phyloP scores from a whole-genome alignment of 2,888 invertebrate genomes.

The Tryphoninae sp. region DNA sequence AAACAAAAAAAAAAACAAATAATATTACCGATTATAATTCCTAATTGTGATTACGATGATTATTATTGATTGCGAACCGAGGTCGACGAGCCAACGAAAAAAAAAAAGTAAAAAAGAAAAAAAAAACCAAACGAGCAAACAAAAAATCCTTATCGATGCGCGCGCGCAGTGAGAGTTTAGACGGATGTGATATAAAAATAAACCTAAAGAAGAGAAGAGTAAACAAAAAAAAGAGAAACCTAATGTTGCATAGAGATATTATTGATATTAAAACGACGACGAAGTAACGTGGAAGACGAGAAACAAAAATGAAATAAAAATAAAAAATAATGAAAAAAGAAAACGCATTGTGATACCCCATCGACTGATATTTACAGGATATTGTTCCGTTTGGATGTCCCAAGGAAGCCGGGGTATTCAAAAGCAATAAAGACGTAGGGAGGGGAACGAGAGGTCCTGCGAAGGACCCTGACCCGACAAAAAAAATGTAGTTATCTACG shows the following conservation, averaged over 20 bases:
- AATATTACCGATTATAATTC: conserved; percentile 56
- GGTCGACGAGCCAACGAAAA: conserved; percentile 49
- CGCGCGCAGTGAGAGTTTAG: conserved; percentile 66
- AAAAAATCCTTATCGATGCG: conserved; percentile 60
- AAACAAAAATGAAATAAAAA: conserved; percentile 40
- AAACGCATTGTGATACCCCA: conserved; percentile 76
- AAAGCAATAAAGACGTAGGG: conserved; percentile 80
- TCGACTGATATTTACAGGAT: conserved; percentile 81
- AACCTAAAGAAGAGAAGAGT: conserved; percentile 56
- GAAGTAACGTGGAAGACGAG: conserved; percentile 27
- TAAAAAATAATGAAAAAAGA: not conserved
- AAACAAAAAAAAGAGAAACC: conserved; percentile 46
- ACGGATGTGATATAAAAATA: conserved; percentile 72
- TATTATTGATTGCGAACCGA: conserved; percentile 68
- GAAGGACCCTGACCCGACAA: conserved; percentile 68
- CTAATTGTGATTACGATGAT: conserved; percentile 64
- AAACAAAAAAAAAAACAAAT: conserved; percentile 36
- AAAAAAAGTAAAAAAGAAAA: conserved; percentile 9
- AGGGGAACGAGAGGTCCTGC: conserved; percentile 69
- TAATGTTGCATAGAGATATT: conserved; percentile 65
- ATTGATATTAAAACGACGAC: conserved; percentile 61
- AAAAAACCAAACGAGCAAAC: conserved; percentile 34
- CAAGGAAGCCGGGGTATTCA: conserved; percentile 80
- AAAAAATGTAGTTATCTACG: conserved; percentile 56
- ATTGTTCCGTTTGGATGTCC: conserved; percentile 81